Evolutionary conservation across 2,797 vertebrate genomes (phyloP), one percentile per base, ranked within the genome.

Genomic region (Serranus cabrilla): DNA sequence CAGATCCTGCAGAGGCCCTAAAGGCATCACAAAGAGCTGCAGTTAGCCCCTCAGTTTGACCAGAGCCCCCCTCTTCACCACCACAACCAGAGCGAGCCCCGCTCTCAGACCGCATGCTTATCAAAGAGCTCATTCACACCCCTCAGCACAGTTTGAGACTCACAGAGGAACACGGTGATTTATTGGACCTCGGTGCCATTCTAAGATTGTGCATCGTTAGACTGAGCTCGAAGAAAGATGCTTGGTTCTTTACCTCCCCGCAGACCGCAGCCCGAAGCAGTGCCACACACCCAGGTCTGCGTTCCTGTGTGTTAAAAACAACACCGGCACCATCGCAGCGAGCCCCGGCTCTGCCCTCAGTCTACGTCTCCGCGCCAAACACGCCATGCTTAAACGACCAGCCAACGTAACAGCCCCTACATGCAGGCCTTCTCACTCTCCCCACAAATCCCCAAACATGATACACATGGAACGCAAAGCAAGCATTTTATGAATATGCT

Each of bases 101-200:
- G 7, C 68, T 73, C 78, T 61, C 66, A 50, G 81, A 51, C 83
- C 71, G 40, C 46, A 64, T 1, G 39, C 73, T 54, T 78, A 85
- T 93, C 90, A 93, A 93, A 93, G 88, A 84, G 63, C 83, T 85
- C 83, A 93, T 93, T 94, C 93, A 93, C 86, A 57, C 58, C 71
- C 60, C 79, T 71, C 70, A 11, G 77, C 47, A 14, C 45, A 65
- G 68, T 71, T 55, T 51, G 16, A 82, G 45, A 20, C 51, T 73
- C 68, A 37, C n/a, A 40, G 62, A 82, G 76, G 40, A 88, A 72
- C 57, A n/a, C 25, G n/a, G 60, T 71, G 81, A 90, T 88, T 91
- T 89, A 86, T 71, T 73, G 67, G 68, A 67, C 58, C 62, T 61
- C 27, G 23, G 66, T 78, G 80, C 74, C 64, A 25, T 49, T 71